Evolutionary conservation across 2,797 vertebrate species (phyloP).

Genomic region (Champsocephalus esox): DNA sequence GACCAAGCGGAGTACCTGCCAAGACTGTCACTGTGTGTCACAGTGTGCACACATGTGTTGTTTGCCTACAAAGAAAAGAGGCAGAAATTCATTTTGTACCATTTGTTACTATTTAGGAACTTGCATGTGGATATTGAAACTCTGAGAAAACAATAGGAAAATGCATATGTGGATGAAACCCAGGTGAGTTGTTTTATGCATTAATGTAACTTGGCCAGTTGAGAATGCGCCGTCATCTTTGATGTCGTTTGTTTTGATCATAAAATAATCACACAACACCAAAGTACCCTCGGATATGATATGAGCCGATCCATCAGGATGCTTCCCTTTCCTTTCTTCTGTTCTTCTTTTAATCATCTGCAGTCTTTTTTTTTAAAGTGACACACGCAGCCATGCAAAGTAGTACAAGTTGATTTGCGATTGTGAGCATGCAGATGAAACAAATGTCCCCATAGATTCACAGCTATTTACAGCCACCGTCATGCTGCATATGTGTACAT

Average conservation of each 20-base stretch:
- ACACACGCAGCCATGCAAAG: background rate
- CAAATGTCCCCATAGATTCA: conserved; percentile 14
- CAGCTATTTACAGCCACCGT: conserved; percentile 46
- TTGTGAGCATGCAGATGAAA: conserved; percentile 25
- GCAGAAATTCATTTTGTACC: background rate
- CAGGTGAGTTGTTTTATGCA: background rate
- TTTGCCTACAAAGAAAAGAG: background rate
- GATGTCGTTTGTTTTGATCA: background rate
- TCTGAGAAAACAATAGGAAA: background rate
- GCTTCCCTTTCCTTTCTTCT: conserved; percentile 11
- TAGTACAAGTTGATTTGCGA: conserved; percentile 32
- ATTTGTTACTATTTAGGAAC: background rate
- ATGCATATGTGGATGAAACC: background rate
- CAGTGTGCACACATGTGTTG: background rate
- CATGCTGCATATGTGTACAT: conserved; percentile 30
- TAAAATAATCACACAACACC: conserved; percentile 26
- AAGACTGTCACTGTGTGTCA: background rate
- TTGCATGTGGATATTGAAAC: background rate
- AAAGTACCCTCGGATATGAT: conserved; percentile 1
- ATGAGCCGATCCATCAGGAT: conserved; percentile 14
- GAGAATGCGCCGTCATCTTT: conserved; percentile 3
- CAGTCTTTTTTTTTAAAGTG: conserved; percentile 15
- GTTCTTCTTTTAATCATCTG: conserved; percentile 25
- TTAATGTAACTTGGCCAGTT: background rate
- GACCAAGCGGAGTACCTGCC: background rate